phyloP scores from a whole-genome alignment of 2,797 vertebrate species.

The Salarias fasciatus region DNA sequence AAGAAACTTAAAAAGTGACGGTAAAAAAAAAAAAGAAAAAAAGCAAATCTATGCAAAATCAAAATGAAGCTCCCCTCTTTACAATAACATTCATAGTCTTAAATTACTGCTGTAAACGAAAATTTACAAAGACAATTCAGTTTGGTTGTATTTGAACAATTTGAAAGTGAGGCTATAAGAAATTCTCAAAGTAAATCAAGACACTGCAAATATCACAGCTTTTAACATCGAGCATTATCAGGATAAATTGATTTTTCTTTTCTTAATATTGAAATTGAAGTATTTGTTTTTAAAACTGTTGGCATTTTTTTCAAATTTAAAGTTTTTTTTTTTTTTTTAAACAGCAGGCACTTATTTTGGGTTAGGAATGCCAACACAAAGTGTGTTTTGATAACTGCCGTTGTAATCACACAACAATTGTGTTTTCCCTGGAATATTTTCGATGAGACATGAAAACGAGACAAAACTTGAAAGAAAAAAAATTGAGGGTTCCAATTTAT shows the following conservation, averaged over 20 bases:
- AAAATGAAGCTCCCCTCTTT: neutral
- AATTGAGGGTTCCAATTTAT: neutral
- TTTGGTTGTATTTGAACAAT: neutral
- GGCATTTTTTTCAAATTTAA: neutral
- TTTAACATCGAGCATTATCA: slow-evolving; percentile 1
- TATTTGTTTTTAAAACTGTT: slow-evolving; percentile 19
- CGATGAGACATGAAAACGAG: neutral
- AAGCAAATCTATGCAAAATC: neutral
- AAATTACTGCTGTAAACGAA: neutral
- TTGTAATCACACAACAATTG: too few relatives aligned
- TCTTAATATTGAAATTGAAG: neutral
- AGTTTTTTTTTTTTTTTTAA: neutral
- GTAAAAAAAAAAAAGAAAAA: slow-evolving; percentile 7
- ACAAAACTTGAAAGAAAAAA: neutral
- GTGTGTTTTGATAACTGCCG: slow-evolving; percentile 9
- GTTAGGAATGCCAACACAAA: slow-evolving; percentile 27
- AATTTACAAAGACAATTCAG: neutral
- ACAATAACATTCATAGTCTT: slow-evolving; percentile 6
- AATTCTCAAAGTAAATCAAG: slow-evolving; percentile 8
- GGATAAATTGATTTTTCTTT: neutral
- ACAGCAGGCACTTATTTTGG: slow-evolving; percentile 53
- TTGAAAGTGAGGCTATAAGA: neutral
- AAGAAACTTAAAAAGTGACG: neutral
- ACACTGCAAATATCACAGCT: slow-evolving; percentile 6
- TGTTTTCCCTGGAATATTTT: slow-evolving; percentile 38